Base-by-base conservation (phyloP, 2,797 vertebrate genomes). In the Limnodromus scolopaceus region DNA sequence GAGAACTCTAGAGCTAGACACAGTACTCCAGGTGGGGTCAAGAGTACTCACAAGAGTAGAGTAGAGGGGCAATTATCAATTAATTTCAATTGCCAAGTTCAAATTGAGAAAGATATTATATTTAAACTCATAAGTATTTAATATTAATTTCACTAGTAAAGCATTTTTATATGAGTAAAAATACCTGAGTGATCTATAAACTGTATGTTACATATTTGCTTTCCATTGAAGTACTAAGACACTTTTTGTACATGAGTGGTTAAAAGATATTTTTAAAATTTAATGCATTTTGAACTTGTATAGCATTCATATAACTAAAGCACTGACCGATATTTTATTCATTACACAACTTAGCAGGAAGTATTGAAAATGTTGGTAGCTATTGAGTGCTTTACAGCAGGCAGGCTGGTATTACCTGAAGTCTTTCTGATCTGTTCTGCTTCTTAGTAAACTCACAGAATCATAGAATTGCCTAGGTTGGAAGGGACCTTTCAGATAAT, bases 221-320 rank as follows among this genome's bases (percentile, higher is more conserved):
- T 92, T 68, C n/a, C 18, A 14, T 13, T 77, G 49, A 85, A 83
- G 22, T 92, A 32, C 25, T 89, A 45, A 72, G 70, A 51, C 32
- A 61, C 3, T 46, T 58, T 84, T 81, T 53, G 55, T 68, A 84
- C 51, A 43, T 60, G 55, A 80, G 27, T 66, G 3, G 17, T 84
- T 85, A 72, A 93, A 87, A 72, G 46, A 51, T 17, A 49, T 75
- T 85, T 87, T 72, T 20, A 93, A 95, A 82, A 68, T 84, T 69
- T 91, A 23, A 83, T 54, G 34, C 4, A 30, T 91, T 93, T 84
- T 69, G 71, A 95, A 55, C 22, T 16, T 68, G 17, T n/a, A 14
- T 83, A 61, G 28, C 28, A 68, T 93, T 96, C 92, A 77, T 38
- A 41, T 60, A 87, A 68, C 65, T 80, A 49, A 90, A 89, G 20